Evolutionary conservation across 2,113 vertebrate species (phyloP).

Genomic region (Ophiodon elongatus): DNA sequence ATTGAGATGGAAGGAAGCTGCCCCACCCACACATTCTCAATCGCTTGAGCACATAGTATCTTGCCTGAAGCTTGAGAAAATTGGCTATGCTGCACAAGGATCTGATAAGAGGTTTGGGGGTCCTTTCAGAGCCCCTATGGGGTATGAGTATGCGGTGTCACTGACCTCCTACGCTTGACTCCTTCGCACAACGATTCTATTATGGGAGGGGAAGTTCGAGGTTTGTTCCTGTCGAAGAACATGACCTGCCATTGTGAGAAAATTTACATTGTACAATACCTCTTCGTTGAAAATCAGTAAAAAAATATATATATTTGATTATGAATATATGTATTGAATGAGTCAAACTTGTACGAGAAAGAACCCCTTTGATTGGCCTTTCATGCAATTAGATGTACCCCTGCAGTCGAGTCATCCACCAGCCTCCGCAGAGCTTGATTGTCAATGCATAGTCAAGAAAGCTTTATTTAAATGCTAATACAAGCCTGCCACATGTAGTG

Average conservation of each 20-base stretch:
- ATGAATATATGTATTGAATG: background rate
- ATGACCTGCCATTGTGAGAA: background rate
- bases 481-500: constrained; percentile 15
- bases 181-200: background rate
- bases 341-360: background rate
- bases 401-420: background rate
- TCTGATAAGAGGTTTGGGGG: background rate
- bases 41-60: background rate
- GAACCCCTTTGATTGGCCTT: background rate
- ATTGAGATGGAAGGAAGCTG: background rate
- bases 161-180: background rate
- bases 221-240: background rate
- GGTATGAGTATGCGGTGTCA: background rate
- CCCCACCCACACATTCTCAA: background rate
- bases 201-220: background rate
- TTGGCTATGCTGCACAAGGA: background rate
- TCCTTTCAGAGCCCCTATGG: background rate
- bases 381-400: background rate
- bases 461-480: constrained; percentile 40
- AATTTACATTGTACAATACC: background rate
- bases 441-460: constrained; percentile 8
- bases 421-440: background rate
- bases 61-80: background rate
- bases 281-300: background rate
- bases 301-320: too few species aligned